phyloP scores from a whole-genome alignment of 2,113 vertebrate species.

The Ceyx margarethae region DNA sequence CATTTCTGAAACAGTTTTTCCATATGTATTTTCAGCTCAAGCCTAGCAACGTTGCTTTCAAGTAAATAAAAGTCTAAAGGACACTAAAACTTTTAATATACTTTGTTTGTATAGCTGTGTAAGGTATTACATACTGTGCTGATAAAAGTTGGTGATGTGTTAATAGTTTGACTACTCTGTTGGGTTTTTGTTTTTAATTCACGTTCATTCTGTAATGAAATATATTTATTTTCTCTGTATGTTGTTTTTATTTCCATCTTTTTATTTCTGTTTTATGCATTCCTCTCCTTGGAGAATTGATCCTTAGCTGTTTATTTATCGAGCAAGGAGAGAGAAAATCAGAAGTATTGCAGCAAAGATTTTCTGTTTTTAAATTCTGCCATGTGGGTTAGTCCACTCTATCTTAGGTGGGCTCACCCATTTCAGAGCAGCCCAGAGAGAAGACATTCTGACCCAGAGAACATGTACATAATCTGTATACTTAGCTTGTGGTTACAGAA shows the following conservation, averaged over 20 bases:
- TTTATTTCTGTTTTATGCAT: not conserved
- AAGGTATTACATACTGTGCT: not conserved
- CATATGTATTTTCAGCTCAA: not conserved
- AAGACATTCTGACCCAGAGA: not conserved
- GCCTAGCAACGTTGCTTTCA: not conserved
- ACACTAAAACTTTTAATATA: not conserved
- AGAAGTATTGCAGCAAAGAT: not conserved
- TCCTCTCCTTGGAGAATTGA: not conserved
- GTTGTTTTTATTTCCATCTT: not conserved
- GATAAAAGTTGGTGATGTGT: not conserved
- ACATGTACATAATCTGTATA: not conserved
- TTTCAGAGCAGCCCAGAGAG: not conserved
- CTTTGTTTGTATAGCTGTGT: not conserved
- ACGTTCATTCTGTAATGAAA: not conserved
- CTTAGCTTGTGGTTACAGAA: not conserved
- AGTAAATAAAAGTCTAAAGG: not conserved
- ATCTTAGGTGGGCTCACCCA: not conserved
- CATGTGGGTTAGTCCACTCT: not conserved
- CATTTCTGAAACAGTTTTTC: not conserved
- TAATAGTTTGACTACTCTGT: not conserved
- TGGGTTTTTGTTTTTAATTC: not conserved
- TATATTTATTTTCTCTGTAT: not conserved
- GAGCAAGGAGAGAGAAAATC: not conserved
- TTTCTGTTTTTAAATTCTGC: not conserved
- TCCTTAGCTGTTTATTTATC: not conserved